A percentile compares a stretch with the other conserved stretches of the same genome.
Evolutionary conservation across 2,113 vertebrate species (phyloP).

Genomic region (Odontesthes bonariensis): DNA sequence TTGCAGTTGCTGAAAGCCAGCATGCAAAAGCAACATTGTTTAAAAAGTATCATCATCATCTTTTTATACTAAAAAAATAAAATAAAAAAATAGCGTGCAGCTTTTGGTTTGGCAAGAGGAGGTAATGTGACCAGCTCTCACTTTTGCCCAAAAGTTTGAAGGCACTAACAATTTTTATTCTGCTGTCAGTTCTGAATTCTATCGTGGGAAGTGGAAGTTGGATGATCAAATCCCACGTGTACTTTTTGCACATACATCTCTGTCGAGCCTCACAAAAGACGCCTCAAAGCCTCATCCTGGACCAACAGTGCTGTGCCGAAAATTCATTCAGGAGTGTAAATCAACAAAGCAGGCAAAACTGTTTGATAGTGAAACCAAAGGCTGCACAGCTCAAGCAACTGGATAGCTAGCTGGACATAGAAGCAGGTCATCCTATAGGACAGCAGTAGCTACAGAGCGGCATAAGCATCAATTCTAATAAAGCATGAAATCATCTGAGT

Average conservation of each 20-base stretch:
- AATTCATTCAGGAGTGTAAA: too few relatives aligned
- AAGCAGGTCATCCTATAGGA: conserved; percentile 46
- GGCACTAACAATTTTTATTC: background rate
- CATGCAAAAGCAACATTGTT: conserved; percentile 83
- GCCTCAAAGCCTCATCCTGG: background rate
- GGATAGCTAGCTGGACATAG: conserved; percentile 34
- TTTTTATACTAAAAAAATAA: conserved; percentile 27
- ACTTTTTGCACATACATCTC: background rate
- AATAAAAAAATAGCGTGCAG: conserved; percentile 76
- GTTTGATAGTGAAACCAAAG: conserved; percentile 57
- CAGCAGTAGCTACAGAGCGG: conserved; percentile 47
- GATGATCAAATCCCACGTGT: background rate
- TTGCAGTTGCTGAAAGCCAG: conserved; percentile 91
- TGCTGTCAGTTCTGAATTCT: background rate
- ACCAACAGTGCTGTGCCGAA: too few relatives aligned
- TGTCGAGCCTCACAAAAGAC: too few relatives aligned
- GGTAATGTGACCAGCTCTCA: background rate
- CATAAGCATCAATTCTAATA: conserved; percentile 16
- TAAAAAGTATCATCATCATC: background rate
- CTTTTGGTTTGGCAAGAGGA: conserved; percentile 61
- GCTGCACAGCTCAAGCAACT: conserved; percentile 66
- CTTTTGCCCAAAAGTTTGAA: background rate
- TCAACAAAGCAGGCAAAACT: too few relatives aligned
- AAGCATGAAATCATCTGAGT: conserved; percentile 44
- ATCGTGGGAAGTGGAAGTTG: background rate